These are phyloP conservation scores for Nomada ruficornis DNA, from an alignment of 2,888 invertebrate genomes.

Conservation along the genomic window DNA sequence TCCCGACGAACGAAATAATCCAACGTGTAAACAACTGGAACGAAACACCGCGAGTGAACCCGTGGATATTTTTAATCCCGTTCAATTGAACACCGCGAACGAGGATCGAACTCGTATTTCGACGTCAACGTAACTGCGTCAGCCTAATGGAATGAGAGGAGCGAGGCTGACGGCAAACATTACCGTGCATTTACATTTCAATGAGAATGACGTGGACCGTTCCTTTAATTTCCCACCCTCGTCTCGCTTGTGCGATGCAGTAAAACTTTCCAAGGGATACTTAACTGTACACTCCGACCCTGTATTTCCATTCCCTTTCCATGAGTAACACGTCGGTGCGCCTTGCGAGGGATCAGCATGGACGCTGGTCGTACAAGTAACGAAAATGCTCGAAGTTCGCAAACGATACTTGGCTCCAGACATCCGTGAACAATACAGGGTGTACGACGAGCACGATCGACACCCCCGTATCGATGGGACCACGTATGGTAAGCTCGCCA, in stretches of 20 bases:
- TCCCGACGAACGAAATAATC: background rate
- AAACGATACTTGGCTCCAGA: slow-evolving; percentile 40
- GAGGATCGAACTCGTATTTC: slow-evolving; percentile 17
- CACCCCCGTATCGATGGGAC: slow-evolving; percentile 30
- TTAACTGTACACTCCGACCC: too few relatives aligned
- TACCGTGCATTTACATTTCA: slow-evolving; percentile 48
- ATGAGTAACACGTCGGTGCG: slow-evolving; percentile 26
- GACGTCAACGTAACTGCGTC: slow-evolving; percentile 23
- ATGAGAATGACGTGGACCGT: slow-evolving; percentile 21
- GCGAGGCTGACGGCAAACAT: slow-evolving; percentile 39
- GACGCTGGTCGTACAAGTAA: slow-evolving; percentile 29
- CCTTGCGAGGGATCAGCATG: slow-evolving; percentile 43
- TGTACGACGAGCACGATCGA: slow-evolving; percentile 15
- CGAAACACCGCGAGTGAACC: background rate
- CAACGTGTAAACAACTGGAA: slow-evolving; percentile 1
- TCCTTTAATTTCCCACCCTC: slow-evolving; percentile 45
- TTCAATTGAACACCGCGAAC: slow-evolving; percentile 31
- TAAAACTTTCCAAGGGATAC: slow-evolving; percentile 34
- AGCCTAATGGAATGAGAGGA: slow-evolving; percentile 23
- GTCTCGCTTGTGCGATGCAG: background rate
- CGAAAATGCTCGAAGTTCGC: slow-evolving; percentile 55
- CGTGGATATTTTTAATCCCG: slow-evolving; percentile 27
- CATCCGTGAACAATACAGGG: slow-evolving; percentile 42
- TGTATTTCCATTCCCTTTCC: background rate
- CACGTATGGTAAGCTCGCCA: background rate